phyloP scores from a whole-genome alignment of 2,113 vertebrate genomes.

The Lepisosteus osseus region DNA sequence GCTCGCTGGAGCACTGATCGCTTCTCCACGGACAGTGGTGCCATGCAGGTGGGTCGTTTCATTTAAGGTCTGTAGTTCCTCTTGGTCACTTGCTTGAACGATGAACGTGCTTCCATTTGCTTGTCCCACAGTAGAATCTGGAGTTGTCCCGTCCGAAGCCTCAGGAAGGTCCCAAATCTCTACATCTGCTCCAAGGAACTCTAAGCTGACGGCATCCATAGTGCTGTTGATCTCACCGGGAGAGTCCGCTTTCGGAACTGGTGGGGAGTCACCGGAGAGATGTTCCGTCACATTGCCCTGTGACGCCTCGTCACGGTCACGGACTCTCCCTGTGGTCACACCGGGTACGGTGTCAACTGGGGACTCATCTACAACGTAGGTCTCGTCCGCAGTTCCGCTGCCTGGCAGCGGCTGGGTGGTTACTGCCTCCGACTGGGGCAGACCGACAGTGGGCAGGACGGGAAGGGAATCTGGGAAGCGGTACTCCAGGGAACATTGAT shows the following conservation, averaged over 20 bases:
- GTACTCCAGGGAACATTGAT: background rate
- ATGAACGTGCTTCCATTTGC: too few relatives aligned
- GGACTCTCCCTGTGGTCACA: background rate
- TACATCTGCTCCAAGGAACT: conserved; percentile 24
- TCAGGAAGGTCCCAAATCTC: conserved; percentile 14
- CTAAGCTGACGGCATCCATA: conserved; percentile 22
- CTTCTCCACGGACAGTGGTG: conserved; percentile 7
- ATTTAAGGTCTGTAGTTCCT: background rate
- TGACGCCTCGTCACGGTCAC: background rate
- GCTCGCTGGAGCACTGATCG: background rate
- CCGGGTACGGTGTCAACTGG: too few relatives aligned
- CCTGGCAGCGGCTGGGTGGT: too few relatives aligned
- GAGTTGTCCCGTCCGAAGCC: conserved; percentile 9
- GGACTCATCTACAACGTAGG: too few relatives aligned
- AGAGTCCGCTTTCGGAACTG: background rate
- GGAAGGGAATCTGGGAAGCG: too few relatives aligned
- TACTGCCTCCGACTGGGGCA: too few relatives aligned
- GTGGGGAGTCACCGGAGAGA: background rate
- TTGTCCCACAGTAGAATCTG: conserved; percentile 10
- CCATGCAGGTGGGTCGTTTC: conserved; percentile 9
- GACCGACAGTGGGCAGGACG: too few relatives aligned
- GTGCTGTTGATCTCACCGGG: background rate
- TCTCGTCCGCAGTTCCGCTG: too few relatives aligned
- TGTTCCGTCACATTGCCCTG: background rate
- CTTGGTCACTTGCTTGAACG: background rate